Base-by-base conservation (phyloP, 2,888 invertebrate species). In the Harpalus rubripes region DNA sequence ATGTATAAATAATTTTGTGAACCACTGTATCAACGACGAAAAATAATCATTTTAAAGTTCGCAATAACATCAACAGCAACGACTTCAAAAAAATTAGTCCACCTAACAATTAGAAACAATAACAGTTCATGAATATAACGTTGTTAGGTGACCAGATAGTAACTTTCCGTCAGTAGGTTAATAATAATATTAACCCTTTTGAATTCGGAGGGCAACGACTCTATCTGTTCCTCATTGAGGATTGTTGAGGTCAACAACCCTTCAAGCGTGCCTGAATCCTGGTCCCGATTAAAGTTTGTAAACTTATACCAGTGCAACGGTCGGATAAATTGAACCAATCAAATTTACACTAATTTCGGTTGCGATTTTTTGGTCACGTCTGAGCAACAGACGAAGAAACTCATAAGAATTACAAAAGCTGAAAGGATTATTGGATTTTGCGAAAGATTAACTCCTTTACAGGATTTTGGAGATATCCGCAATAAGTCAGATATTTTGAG, bases 221-320 rank as follows among this genome's bases (percentile, higher is more conserved):
- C 18, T 39, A 72, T 74, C 72, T 68, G 81, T 82, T 82, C 81
- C 81, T 82, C 32, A 82, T 82, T 79, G 59, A 59, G 59, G 22
- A 26, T 32, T 26, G 12, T 32, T 79, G 58, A n/a, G 79, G 39
- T 74, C 74, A 74, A 74, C 41, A 74, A 74, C 39, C 74, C 41
- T 44, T 74, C 44, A 74, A 41, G 18, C 74, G 74, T 44, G 65
- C 39, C 15, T 7, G 10, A 16, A 32, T 65, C 32, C n/a, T n/a
- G 15, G n/a, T 59, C 16, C 7, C 59, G 16, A 32, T 32, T 5
- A 32, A 32, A 32, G 32, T 32, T 32, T 32, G 32, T 32, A 32
- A 32, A 32, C 32, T 32, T 32, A 32, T 32, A 32, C 32, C 32
- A 32, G 59, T 59, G 59, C 59, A 59, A 59, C 59, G 59, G 16